phyloP scores from a whole-genome alignment of 2,797 vertebrate genomes.

The Pantherophis alleghaniensis region DNA sequence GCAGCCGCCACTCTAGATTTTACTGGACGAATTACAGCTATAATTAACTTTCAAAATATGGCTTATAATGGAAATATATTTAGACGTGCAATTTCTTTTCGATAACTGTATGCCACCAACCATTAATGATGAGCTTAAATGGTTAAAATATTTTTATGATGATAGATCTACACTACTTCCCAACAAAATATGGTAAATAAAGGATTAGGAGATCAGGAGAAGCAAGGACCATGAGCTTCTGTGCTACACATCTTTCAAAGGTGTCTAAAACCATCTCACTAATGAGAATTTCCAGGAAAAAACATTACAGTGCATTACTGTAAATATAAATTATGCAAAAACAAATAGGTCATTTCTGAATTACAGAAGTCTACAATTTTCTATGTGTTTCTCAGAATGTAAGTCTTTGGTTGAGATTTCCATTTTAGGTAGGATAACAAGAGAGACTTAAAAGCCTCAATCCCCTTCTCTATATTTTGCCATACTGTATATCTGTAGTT shows the following conservation, averaged over 20 bases:
- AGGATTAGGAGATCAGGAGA: neutral
- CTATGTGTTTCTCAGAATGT: neutral
- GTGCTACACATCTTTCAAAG: neutral
- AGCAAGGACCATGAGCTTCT: neutral
- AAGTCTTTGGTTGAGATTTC: neutral
- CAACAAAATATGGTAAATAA: conserved; percentile 24
- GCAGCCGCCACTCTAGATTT: conserved; percentile 59
- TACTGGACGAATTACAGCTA: conserved; percentile 61
- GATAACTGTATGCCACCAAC: conserved; percentile 32
- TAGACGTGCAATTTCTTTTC: conserved; percentile 32
- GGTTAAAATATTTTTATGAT: conserved; percentile 29
- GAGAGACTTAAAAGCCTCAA: neutral
- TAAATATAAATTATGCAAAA: conserved; percentile 31
- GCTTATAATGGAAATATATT: conserved; percentile 54
- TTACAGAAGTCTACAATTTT: neutral
- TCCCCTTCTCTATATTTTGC: neutral
- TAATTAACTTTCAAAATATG: conserved; percentile 65
- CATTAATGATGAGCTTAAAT: conserved; percentile 14
- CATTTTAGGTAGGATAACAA: neutral
- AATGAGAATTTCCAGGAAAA: conserved; percentile 34
- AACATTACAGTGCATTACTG: conserved; percentile 27
- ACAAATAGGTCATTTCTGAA: neutral
- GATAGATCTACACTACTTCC: conserved; percentile 23
- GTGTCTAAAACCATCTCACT: neutral
- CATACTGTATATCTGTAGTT: neutral